A percentile compares a stretch with the other conserved stretches of the same genome.
Conservation (phyloP, 2,888 invertebrate species). For the Hedya salicella region DNA sequence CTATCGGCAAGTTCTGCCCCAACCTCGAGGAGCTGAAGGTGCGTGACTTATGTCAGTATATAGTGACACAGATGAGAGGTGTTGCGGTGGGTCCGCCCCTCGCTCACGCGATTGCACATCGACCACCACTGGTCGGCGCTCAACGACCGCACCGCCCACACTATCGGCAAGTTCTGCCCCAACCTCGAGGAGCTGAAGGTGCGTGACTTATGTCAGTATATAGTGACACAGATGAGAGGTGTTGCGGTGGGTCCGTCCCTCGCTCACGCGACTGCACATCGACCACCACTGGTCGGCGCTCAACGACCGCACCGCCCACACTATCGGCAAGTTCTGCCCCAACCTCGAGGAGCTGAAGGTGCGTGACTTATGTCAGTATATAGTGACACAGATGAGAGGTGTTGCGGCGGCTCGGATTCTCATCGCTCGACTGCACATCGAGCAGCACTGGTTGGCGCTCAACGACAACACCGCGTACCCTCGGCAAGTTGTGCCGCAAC, state of each 20-base stretch:
- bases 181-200: constrained; percentile 82
- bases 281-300: constrained; percentile 78
- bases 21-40: constrained; percentile 82
- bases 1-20: constrained; percentile 84
- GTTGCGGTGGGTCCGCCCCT: constrained; percentile 77
- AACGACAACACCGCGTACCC: constrained; percentile 83
- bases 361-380: too few relatives aligned
- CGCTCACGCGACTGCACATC: constrained; percentile 78
- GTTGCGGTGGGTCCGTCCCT: constrained; percentile 77
- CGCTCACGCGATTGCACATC: constrained; percentile 78
- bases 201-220: too few relatives aligned
- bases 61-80: constrained; percentile 56
- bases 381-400: too few relatives aligned
- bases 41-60: too few relatives aligned
- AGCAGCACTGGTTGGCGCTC: constrained; percentile 62
- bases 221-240: constrained; percentile 56
- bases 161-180: constrained; percentile 84
- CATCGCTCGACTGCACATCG: too few relatives aligned
- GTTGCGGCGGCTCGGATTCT: too few relatives aligned
- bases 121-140: constrained; percentile 78
- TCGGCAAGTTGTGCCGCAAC: constrained; percentile 85
- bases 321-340: constrained; percentile 84
- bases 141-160: constrained; percentile 82
- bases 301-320: constrained; percentile 82
- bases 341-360: constrained; percentile 82